Conservation (phyloP, 2,888 invertebrate genomes). For the Theodoxus fluviatilis region DNA sequence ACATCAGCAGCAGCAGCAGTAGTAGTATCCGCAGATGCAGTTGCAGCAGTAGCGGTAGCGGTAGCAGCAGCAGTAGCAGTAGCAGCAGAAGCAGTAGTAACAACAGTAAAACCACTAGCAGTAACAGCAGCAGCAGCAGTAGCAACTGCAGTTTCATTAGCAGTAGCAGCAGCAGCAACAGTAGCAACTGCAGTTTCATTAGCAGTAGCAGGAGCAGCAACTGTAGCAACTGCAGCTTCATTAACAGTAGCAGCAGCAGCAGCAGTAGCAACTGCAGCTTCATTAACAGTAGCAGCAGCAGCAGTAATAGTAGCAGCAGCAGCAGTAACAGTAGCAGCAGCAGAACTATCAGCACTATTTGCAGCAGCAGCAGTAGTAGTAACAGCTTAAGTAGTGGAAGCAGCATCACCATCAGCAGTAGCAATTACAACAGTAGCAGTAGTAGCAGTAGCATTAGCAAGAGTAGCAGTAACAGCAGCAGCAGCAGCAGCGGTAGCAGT, state of each 20-base stretch:
- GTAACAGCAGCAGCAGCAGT: neutral
- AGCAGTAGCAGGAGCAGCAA: neutral
- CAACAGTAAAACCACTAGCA: neutral
- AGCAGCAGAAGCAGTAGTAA: neutral
- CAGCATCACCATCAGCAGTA: neutral
- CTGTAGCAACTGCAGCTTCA: constrained; percentile 1
- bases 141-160: neutral
- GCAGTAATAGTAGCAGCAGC: constrained; percentile 20
- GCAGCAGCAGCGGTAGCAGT: constrained; percentile 19
- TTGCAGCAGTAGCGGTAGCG: constrained; percentile 22
- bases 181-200: neutral
- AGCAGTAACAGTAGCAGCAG: constrained; percentile 18
- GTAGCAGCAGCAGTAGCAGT: constrained; percentile 23
- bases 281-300: constrained; percentile 14
- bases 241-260: constrained; percentile 8
- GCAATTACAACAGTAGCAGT: neutral
- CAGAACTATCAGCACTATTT: neutral
- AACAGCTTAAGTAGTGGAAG: neutral
- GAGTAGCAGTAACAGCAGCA: constrained; percentile 12
- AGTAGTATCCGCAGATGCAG: neutral
- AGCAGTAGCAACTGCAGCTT: constrained; percentile 15
- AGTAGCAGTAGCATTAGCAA: constrained; percentile 23
- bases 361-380: neutral
- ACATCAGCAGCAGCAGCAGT: neutral
- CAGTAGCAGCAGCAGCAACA: neutral